Evolutionary conservation across 2,113 vertebrate genomes (phyloP).

Genomic region (Scomber scombrus): DNA sequence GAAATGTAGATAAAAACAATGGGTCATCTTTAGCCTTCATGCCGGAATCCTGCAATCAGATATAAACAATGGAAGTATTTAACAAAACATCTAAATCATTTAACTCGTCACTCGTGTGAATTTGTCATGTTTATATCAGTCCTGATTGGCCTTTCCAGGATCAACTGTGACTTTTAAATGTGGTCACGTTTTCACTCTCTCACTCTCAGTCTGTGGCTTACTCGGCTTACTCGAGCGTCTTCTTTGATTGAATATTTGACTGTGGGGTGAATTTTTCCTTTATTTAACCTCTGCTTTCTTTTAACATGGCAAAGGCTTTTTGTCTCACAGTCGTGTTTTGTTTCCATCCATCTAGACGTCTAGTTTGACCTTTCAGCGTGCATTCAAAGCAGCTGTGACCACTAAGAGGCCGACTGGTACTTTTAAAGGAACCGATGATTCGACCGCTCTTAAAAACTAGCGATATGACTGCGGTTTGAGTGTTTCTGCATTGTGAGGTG

Average conservation of each 20-base stretch:
- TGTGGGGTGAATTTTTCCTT: neutral
- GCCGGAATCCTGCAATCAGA: no score
- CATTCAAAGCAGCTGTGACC: conserved; percentile 4
- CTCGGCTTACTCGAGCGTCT: neutral
- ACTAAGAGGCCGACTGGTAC: neutral
- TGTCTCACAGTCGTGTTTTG: neutral
- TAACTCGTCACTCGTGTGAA: no score
- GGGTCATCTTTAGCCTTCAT: no score
- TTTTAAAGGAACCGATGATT: conserved; percentile 19
- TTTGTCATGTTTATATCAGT: no score
- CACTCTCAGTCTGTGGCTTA: no score
- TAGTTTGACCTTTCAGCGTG: neutral
- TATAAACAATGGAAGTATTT: no score
- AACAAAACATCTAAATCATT: no score
- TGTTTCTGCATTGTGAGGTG: neutral
- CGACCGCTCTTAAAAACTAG: neutral
- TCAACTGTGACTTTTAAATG: no score
- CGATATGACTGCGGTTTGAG: neutral
- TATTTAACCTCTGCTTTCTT: neutral
- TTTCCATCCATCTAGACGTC: conserved; percentile 17
- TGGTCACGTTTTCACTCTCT: no score
- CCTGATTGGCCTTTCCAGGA: no score
- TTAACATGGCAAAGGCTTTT: neutral
- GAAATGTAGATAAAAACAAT: no score
- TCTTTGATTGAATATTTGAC: conserved; percentile 9